A percentile compares a stretch with the other conserved stretches of the same genome.
These are phyloP conservation scores for Drosophila pseudoananassae DNA, from an alignment of 1,140 invertebrate species.

Conservation along the genomic window DNA sequence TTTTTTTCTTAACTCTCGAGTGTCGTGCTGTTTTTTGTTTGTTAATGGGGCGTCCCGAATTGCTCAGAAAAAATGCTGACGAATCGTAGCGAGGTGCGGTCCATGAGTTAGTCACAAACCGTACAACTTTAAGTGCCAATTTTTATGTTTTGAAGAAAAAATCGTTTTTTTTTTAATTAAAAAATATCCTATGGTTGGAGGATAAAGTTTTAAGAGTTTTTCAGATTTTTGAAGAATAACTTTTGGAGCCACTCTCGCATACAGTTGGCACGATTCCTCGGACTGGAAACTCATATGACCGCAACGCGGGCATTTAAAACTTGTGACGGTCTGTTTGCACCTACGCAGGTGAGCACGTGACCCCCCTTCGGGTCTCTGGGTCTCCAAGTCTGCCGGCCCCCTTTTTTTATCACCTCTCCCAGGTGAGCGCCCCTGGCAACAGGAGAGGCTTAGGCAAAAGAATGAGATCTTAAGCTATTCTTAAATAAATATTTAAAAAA, in stretches of 20 bases:
- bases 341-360: slow-evolving; percentile 64
- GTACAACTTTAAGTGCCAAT: not conserved
- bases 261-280: slow-evolving; percentile 26
- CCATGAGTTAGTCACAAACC: slow-evolving; percentile 1
- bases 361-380: not conserved
- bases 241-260: slow-evolving; percentile 14
- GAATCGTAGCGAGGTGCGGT: slow-evolving; percentile 17
- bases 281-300: slow-evolving; percentile 56
- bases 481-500: not conserved
- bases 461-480: too few species aligned
- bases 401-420: slow-evolving; percentile 20
- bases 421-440: slow-evolving; percentile 23
- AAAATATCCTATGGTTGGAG: not conserved
- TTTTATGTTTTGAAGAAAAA: not conserved
- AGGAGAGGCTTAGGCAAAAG: slow-evolving; percentile 3
- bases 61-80: slow-evolving; percentile 8
- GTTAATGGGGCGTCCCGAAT: slow-evolving; percentile 47
- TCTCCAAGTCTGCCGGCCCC: not conserved
- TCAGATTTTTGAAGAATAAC: not conserved
- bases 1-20: not conserved
- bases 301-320: slow-evolving; percentile 17
- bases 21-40: slow-evolving; percentile 28
- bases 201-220: not conserved
- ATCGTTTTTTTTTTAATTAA: not conserved
- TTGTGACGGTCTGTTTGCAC: slow-evolving; percentile 70